Percentiles rank a stretch among this genome's conserved stretches.
Conservation (phyloP, 2,888 invertebrate genomes). For the Orthosia incerta region DNA sequence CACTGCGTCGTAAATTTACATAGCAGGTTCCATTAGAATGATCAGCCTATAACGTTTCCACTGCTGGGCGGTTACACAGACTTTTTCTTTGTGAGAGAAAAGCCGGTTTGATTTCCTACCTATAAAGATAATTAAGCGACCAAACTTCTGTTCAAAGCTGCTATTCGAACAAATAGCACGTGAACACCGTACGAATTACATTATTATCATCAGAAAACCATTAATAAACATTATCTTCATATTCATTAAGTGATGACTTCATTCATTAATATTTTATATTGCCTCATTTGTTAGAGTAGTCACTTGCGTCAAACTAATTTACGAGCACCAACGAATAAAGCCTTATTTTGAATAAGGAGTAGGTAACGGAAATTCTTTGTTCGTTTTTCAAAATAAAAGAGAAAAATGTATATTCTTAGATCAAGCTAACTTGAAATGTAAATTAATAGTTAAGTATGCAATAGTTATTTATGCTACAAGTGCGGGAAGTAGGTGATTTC, state of each 20-base stretch:
- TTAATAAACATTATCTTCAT: slow-evolving; percentile 14
- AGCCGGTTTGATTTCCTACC: not conserved
- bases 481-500: too few relatives aligned
- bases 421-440: not conserved
- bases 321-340: slow-evolving; percentile 9
- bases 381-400: not conserved
- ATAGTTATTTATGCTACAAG: too few relatives aligned
- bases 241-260: slow-evolving; percentile 17
- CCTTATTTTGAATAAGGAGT: not conserved
- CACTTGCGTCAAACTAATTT: slow-evolving; percentile 39
- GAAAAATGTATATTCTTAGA: too few relatives aligned
- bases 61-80: not conserved
- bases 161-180: slow-evolving; percentile 15
- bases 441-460: not conserved
- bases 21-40: not conserved
- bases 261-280: slow-evolving; percentile 50
- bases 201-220: slow-evolving; percentile 18
- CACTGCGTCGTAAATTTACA: not conserved
- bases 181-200: slow-evolving; percentile 25
- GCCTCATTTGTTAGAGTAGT: not conserved
- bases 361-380: slow-evolving; percentile 10
- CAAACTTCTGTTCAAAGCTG: not conserved
- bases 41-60: not conserved
- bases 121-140: not conserved
- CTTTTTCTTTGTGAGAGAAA: too few relatives aligned